Evolutionary conservation across 2,797 vertebrate genomes (phyloP).

Genomic region (Poeciliopsis gracilis): DNA sequence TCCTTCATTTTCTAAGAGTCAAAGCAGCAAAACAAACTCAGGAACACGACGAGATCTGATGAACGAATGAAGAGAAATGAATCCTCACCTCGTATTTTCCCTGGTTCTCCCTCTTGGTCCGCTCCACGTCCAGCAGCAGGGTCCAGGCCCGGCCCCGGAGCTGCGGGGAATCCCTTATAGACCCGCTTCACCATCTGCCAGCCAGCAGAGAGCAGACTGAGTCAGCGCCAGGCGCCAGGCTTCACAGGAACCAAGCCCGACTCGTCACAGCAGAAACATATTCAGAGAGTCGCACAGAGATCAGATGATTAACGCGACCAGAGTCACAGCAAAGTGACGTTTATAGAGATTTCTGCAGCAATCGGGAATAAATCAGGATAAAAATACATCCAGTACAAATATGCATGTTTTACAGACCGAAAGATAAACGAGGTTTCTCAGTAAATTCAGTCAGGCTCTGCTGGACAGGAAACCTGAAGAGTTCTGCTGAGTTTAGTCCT

Average conservation of each 20-base stretch:
- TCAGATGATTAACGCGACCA: neutral
- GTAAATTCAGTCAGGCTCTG: neutral
- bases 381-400: too few relatives aligned
- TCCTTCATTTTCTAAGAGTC: conserved; percentile 85
- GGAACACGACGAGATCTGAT: neutral
- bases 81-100: conserved; percentile 85
- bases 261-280: neutral
- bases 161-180: conserved; percentile 87
- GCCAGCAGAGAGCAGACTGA: conserved; percentile 12
- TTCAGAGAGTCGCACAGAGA: neutral
- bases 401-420: neutral
- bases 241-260: conserved; percentile 13
- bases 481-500: neutral
- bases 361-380: neutral
- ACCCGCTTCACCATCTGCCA: conserved; percentile 85
- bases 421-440: neutral
- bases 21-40: conserved; percentile 2
- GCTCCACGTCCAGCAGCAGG: conserved; percentile 84
- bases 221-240: neutral
- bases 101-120: conserved; percentile 81
- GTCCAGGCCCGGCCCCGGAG: conserved; percentile 87
- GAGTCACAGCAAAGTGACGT: neutral
- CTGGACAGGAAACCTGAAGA: neutral
- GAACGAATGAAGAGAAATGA: neutral
- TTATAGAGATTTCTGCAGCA: neutral